phyloP scores from a whole-genome alignment of 1,140 invertebrate genomes.

The Dendroctonus ponderosae region DNA sequence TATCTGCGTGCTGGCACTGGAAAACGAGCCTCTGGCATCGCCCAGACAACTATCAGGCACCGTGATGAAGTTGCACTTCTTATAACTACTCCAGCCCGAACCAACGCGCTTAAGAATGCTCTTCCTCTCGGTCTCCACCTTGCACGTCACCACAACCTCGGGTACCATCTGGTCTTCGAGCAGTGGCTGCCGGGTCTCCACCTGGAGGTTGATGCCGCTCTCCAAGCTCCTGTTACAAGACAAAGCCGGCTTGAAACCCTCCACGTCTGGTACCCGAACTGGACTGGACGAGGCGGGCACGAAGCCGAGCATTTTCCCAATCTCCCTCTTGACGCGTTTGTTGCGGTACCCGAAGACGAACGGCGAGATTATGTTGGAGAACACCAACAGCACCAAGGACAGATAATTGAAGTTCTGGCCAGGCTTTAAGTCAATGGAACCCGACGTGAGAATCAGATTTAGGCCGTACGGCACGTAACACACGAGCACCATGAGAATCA shows the following conservation, averaged over 20 bases:
- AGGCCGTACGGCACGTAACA: constrained; percentile 70
- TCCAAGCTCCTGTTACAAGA: constrained; percentile 31
- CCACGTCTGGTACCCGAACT: too few species aligned
- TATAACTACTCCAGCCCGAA: constrained; percentile 44
- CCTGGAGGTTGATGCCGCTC: constrained; percentile 17
- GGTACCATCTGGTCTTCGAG: constrained; percentile 34
- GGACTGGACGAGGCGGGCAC: constrained; percentile 28
- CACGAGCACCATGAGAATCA: constrained; percentile 68
- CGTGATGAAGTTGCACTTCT: constrained; percentile 49
- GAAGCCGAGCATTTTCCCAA: constrained; percentile 61
- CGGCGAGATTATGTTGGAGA: constrained; percentile 70
- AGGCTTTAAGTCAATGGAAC: constrained; percentile 49
- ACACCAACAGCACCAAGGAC: constrained; percentile 64
- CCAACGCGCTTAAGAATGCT: constrained; percentile 48
- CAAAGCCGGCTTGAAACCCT: too few species aligned
- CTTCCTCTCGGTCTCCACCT: constrained; percentile 42
- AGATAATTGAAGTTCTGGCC: constrained; percentile 53
- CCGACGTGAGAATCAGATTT: constrained; percentile 53
- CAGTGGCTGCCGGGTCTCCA: constrained; percentile 29
- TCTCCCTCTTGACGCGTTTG: constrained; percentile 70
- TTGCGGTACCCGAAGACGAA: constrained; percentile 78
- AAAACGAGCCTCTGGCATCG: constrained; percentile 46
- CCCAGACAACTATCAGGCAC: constrained; percentile 46
- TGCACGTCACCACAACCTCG: constrained; percentile 46
- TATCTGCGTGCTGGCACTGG: constrained; percentile 48